These are phyloP conservation scores for Colistium nudipinnis DNA, from an alignment of 2,113 vertebrate genomes.

Conservation along the genomic window DNA sequence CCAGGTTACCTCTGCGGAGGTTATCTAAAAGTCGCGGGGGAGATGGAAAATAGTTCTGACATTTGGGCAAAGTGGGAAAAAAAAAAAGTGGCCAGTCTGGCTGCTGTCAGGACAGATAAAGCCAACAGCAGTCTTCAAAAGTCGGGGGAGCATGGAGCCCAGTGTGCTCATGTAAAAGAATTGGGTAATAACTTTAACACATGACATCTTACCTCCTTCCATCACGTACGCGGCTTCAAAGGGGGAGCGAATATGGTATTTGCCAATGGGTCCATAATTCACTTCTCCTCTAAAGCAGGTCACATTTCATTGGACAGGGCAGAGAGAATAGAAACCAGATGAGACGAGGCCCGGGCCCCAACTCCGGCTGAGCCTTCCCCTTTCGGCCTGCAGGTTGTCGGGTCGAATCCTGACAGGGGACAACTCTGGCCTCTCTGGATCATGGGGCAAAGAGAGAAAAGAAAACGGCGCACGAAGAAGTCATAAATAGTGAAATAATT, in stretches of 20 bases:
- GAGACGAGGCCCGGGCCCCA: constrained; percentile 63
- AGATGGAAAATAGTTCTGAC: constrained; percentile 68
- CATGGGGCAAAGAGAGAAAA: constrained; percentile 26
- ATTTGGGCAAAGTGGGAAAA: constrained; percentile 57
- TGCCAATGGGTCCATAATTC: constrained; percentile 83
- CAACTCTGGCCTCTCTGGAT: constrained; percentile 13
- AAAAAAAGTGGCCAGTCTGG: constrained; percentile 64
- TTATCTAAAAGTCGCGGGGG: constrained; percentile 44
- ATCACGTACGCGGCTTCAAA: constrained; percentile 82
- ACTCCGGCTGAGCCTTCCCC: constrained; percentile 51
- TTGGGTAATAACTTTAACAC: constrained; percentile 83
- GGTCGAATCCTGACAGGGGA: constrained; percentile 54
- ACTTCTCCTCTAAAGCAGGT: constrained; percentile 79
- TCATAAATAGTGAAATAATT: too few species aligned
- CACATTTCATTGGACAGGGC: constrained; percentile 82
- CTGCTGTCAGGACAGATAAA: constrained; percentile 78
- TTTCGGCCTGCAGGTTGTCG: constrained; percentile 50
- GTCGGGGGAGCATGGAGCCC: constrained; percentile 64
- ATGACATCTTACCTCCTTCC: constrained; percentile 82
- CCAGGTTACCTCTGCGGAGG: constrained; percentile 32
- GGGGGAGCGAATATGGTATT: constrained; percentile 80
- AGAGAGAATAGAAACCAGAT: constrained; percentile 84
- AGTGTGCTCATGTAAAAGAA: constrained; percentile 75
- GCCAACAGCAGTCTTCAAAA: constrained; percentile 71
- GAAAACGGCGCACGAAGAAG: too few species aligned